Evolutionary conservation across 1,140 invertebrate genomes (phyloP).

Genomic region (Dufourea novaeangliae): DNA sequence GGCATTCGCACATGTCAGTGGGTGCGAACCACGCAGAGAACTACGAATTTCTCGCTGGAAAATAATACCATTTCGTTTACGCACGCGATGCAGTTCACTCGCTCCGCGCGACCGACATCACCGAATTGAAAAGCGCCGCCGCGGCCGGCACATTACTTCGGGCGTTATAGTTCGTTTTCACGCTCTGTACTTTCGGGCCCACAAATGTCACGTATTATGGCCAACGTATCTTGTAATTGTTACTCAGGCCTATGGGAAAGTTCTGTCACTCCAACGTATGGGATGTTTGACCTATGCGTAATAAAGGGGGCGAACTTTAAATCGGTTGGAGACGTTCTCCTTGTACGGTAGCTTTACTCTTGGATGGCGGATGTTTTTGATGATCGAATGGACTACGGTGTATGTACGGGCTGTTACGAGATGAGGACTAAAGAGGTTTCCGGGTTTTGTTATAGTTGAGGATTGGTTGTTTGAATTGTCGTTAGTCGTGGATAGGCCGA

Average conservation of each 20-base stretch:
- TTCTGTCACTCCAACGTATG: not conserved
- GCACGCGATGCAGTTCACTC: not conserved
- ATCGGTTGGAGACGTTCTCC: no score
- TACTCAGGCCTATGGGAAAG: not conserved
- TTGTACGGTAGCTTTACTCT: no score
- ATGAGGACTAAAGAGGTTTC: no score
- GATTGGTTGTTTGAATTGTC: no score
- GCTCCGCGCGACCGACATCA: not conserved
- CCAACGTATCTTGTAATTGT: not conserved
- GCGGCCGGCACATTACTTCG: not conserved
- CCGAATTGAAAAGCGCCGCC: not conserved
- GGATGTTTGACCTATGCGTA: not conserved
- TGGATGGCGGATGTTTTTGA: no score
- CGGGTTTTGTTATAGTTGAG: no score
- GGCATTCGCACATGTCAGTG: constrained; percentile 24
- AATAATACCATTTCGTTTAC: not conserved
- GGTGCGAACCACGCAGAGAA: not conserved
- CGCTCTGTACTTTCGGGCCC: not conserved
- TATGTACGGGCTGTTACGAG: no score
- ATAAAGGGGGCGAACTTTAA: not conserved
- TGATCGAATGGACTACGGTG: no score
- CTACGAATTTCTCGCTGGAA: not conserved
- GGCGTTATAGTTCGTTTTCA: not conserved
- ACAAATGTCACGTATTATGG: not conserved
- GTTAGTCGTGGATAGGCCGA: no score